Conservation (phyloP, 2,113 vertebrate genomes). For the Channa maculata region DNA sequence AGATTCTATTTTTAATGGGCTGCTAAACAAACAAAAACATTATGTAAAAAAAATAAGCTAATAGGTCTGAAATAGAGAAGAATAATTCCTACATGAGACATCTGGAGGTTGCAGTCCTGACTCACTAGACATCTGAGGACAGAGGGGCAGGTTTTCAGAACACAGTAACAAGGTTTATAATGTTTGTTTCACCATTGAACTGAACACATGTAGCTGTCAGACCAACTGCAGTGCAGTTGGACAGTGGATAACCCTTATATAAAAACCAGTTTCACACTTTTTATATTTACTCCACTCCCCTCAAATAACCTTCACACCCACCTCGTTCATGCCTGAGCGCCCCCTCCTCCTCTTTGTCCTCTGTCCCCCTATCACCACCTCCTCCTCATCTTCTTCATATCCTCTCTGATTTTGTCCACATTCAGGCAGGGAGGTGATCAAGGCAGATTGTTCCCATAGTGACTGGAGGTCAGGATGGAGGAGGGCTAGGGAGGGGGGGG, state of each 20-base stretch:
- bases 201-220: constrained; percentile 36
- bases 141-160: constrained; percentile 17
- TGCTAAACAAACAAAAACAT: neutral
- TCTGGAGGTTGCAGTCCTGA: constrained; percentile 72
- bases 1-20: neutral
- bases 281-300: neutral
- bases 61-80: neutral
- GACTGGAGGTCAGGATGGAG: constrained; percentile 67
- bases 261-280: neutral
- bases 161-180: constrained; percentile 31
- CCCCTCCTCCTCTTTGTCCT: constrained; percentile 59
- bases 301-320: constrained; percentile 10
- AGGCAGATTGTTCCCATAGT: constrained; percentile 70
- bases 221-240: neutral
- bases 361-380: constrained; percentile 27
- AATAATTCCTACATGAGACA: constrained; percentile 69
- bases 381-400: constrained; percentile 9
- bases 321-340: constrained; percentile 65
- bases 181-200: constrained; percentile 58
- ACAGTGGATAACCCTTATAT: constrained; percentile 25
- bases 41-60: too few relatives aligned
- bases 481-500: constrained; percentile 52
- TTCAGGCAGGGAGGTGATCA: constrained; percentile 11
- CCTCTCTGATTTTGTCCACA: neutral
- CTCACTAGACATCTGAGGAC: constrained; percentile 72